Evolutionary conservation across 2,888 invertebrate species (phyloP).

Genomic region (Timema cristinae): DNA sequence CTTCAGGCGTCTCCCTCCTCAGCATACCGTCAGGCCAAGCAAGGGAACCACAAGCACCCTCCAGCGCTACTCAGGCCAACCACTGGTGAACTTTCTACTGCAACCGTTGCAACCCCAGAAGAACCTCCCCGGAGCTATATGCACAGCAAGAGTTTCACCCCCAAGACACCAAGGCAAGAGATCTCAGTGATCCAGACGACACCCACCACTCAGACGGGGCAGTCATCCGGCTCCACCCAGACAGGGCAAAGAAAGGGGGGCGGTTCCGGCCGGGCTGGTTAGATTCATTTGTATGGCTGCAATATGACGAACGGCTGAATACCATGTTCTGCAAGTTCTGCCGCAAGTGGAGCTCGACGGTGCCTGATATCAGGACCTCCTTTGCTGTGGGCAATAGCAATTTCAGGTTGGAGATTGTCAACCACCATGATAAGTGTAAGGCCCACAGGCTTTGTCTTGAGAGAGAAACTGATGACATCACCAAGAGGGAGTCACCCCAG

Average conservation of each 20-base stretch:
- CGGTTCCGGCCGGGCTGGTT: slow-evolving; percentile 66
- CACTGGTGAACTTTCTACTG: slow-evolving; percentile 26
- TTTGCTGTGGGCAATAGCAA: slow-evolving; percentile 75
- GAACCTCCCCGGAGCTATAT: slow-evolving; percentile 27
- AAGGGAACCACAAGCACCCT: not conserved
- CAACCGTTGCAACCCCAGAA: slow-evolving; percentile 25
- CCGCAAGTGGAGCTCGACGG: slow-evolving; percentile 65
- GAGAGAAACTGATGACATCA: slow-evolving; percentile 45
- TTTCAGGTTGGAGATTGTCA: slow-evolving; percentile 71
- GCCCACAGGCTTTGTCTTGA: slow-evolving; percentile 64
- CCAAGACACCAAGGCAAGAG: slow-evolving; percentile 40
- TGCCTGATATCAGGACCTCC: slow-evolving; percentile 69
- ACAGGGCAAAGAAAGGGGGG: slow-evolving; percentile 53
- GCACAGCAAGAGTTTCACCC: slow-evolving; percentile 31
- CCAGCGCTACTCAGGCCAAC: not conserved
- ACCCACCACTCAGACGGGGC: slow-evolving; percentile 22
- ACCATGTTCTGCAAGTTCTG: slow-evolving; percentile 72
- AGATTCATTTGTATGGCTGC: slow-evolving; percentile 66
- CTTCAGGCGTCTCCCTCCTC: slow-evolving; percentile 20
- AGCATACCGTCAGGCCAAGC: slow-evolving; percentile 5
- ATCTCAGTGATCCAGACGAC: slow-evolving; percentile 43
- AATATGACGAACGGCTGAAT: slow-evolving; percentile 62
- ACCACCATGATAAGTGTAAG: slow-evolving; percentile 75
- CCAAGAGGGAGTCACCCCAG: slow-evolving; percentile 20
- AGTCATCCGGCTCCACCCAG: slow-evolving; percentile 22